Base-by-base conservation (phyloP, 2,113 vertebrate species). In the Camelus bactrianus region DNA sequence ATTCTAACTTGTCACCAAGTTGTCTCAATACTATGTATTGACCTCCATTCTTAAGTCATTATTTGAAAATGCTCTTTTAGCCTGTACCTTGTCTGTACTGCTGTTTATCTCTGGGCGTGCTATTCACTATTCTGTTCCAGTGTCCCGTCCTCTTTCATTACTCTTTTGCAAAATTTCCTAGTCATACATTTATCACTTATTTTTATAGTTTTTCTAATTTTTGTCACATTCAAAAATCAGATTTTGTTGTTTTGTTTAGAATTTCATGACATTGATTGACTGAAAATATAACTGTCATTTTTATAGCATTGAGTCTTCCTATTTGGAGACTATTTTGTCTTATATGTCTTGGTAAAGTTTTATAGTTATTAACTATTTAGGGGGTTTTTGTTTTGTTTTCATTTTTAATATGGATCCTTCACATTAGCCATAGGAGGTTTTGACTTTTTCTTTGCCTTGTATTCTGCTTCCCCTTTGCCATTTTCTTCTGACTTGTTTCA, bases 261-360 rank as follows among this genome's bases (percentile, higher is more conserved):
- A 60, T 87, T 86, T 16, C n/a, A 32, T 69, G 79, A 28, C 46
- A 20, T 35, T 65, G 38, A 54, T 64, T 32, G 77, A 52, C 56
- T 90, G 54, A 56, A 88, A 86, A 58, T 32, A 42, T 77, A 73
- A 52, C 48, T 89, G 35, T 84, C 30, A 46, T 83, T 89, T 95
- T 95, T 83, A 42, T 1, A 92, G 24, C 30, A 62, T 24, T 48
- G n/a, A 94, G 9, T 46, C 60, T 73, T 65, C 73, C 70, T 80
- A 2, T 72, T 82, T 75, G 30, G 32, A 30, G 30, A 87, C 52
- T 46, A 1, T 42, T 64, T 67, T 95, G n/a, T 76, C 30, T 20
- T 72, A 32, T 38, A n/a, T 85, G n/a, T 54, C 48, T 89, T 30
- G 7, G 52, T 70, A 35, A 85, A 67, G 6, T 69, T 81, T 56